These are phyloP conservation scores for Caenorhabditis becei DNA, from an alignment of 2,888 invertebrate species.

Conservation along the genomic window DNA sequence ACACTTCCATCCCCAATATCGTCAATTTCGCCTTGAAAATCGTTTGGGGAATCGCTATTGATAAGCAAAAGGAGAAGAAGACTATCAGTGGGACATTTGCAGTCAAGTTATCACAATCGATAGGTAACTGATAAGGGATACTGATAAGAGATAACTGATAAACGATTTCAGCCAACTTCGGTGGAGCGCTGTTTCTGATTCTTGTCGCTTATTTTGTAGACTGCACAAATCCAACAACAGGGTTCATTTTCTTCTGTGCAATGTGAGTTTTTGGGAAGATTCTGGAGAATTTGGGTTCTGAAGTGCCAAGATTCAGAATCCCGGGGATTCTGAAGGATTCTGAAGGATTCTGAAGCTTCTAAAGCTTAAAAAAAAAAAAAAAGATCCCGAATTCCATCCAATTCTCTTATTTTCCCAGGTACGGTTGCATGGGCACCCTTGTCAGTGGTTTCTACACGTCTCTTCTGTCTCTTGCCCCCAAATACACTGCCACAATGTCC, in stretches of 20 bases:
- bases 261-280: slow-evolving; percentile 47
- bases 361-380: too few relatives aligned
- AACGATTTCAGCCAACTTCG: slow-evolving; percentile 65
- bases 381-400: not conserved
- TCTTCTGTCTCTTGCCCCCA: slow-evolving; percentile 72
- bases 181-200: slow-evolving; percentile 61
- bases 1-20: slow-evolving; percentile 73
- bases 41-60: slow-evolving; percentile 69
- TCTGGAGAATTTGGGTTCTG: too few relatives aligned
- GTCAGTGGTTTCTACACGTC: slow-evolving; percentile 74
- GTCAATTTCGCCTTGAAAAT: slow-evolving; percentile 71
- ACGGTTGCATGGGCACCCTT: slow-evolving; percentile 64
- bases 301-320: too few relatives aligned
- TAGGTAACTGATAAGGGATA: slow-evolving; percentile 46
- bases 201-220: slow-evolving; percentile 71
- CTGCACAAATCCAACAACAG: slow-evolving; percentile 69
- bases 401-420: slow-evolving; percentile 52
- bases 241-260: slow-evolving; percentile 67
- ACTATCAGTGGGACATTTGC: slow-evolving; percentile 64
- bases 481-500: slow-evolving; percentile 73
- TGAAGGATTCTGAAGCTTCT: too few relatives aligned
- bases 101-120: slow-evolving; percentile 68
- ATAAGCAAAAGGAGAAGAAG: slow-evolving; percentile 67
- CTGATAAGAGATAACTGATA: not conserved
- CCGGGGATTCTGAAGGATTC: too few relatives aligned